Conservation (phyloP, 2,797 vertebrate genomes). For the Pyrocephalus nanus region DNA sequence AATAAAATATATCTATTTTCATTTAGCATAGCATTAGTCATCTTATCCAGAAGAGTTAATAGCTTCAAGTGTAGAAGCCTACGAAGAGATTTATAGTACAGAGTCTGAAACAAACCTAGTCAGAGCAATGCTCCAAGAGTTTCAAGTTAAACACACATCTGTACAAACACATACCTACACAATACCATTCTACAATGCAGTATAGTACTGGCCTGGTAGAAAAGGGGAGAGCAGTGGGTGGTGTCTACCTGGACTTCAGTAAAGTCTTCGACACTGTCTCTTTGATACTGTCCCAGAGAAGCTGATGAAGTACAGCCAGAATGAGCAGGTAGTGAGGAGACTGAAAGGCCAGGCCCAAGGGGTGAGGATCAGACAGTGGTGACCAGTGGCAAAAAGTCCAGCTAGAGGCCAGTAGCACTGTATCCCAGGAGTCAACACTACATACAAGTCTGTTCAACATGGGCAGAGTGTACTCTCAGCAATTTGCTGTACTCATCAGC, state of each 20-base stretch:
- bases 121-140: neutral
- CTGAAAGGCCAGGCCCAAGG: neutral
- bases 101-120: neutral
- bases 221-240: neutral
- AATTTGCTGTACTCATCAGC: neutral
- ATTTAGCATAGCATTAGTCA: neutral
- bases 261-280: too few relatives aligned
- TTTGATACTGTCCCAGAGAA: neutral
- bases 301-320: neutral
- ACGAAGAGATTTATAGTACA: neutral
- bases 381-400: neutral
- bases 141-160: neutral
- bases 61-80: neutral
- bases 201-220: too few relatives aligned
- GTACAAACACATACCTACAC: neutral
- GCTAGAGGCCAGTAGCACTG: too few relatives aligned
- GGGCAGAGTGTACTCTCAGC: rapidly evolving
- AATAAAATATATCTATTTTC: neutral
- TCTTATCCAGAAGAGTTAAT: neutral
- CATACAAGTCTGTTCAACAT: rapidly evolving
- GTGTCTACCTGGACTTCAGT: neutral
- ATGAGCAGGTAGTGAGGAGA: neutral
- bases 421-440: neutral
- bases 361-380: neutral
- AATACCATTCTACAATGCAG: neutral